Base-by-base conservation (phyloP, 1,140 invertebrate species). In the Ostrea denselamellosa region DNA sequence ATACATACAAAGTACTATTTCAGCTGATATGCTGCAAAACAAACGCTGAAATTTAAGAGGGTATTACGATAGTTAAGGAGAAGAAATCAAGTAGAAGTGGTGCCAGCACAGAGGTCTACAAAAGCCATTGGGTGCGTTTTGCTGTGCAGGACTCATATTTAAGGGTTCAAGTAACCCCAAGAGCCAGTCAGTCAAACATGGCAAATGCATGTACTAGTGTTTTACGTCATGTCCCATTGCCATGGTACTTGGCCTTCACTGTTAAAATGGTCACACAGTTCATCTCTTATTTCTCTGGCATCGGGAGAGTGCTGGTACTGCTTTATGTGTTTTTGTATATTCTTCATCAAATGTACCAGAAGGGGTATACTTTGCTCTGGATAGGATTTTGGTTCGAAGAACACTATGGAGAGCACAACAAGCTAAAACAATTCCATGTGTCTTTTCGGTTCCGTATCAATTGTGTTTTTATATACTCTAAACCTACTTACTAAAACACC, bases 401-500 rank as follows among this genome's bases (percentile, higher is more conserved):
- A 62, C 77, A 34, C 87, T 89, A 71, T 89, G 89, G 10, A 89
- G 84, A 19, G 51, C 25, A 62, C 51, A 34, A 65, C 58, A 62
- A 82, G 87, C 87, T 19, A 86, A 65, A 58, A 51, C 53, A 53
- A 86, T 71, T 22, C 17, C 83, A 28, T 25, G n/a, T 17, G 51
- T 87, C 19, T 90, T 83, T 19, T 85, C 85, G 89, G 89, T 17
- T 28, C 28, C n/a, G 86, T 54, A 22, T 34, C 34, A 34, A 88
- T 87, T n/a, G 89, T 9, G n/a, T 14, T 77, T 53, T 68, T 34
- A n/a, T 90, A 88, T 34, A 90, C 86, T 34, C 89, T 53, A 71
- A 88, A 90, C n/a, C 84, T 83, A 19, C 19, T 58, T 44, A 58
- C 85, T 53, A 91, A 58, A 56, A 91, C 90, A 10, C 85, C 89